Percentiles rank a stretch among this genome's conserved stretches.
Conservation (phyloP, 1,140 invertebrate genomes). For the Nephotettix cincticeps region DNA sequence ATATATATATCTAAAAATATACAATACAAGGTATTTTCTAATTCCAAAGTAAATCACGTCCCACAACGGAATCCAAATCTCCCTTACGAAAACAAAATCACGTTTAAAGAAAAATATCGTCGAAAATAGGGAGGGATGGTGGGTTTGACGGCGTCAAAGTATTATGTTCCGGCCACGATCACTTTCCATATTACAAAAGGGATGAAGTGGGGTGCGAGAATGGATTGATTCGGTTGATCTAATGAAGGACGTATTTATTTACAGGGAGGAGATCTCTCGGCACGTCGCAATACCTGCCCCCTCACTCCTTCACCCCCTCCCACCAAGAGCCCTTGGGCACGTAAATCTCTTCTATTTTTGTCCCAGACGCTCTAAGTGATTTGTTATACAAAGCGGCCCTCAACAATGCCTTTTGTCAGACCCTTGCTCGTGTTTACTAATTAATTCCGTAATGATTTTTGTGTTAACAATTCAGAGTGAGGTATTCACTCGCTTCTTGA, state of each 20-base stretch:
- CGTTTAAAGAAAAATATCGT: background rate
- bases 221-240: conserved; percentile 22
- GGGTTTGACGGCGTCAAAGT: conserved; percentile 7
- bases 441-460: conserved; percentile 2
- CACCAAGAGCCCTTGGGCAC: background rate
- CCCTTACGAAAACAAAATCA: background rate
- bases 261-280: background rate
- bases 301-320: background rate
- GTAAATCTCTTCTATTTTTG: conserved; percentile 9
- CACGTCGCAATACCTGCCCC: conserved; percentile 6
- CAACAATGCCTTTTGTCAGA: conserved; percentile 2
- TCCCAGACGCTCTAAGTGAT: conserved; percentile 11
- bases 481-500: no score
- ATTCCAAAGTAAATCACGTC: no score
- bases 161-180: conserved; percentile 15
- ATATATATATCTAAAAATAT: no score
- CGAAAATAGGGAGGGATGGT: conserved; percentile 10
- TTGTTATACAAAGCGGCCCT: conserved; percentile 6
- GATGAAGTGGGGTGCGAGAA: conserved; percentile 6
- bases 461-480: no score
- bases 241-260: conserved; percentile 21
- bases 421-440: conserved; percentile 3
- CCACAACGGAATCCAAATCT: no score
- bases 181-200: conserved; percentile 23
- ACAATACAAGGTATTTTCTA: no score